Conservation (phyloP, 2,888 invertebrate species). For the Lacanobia oleracea region DNA sequence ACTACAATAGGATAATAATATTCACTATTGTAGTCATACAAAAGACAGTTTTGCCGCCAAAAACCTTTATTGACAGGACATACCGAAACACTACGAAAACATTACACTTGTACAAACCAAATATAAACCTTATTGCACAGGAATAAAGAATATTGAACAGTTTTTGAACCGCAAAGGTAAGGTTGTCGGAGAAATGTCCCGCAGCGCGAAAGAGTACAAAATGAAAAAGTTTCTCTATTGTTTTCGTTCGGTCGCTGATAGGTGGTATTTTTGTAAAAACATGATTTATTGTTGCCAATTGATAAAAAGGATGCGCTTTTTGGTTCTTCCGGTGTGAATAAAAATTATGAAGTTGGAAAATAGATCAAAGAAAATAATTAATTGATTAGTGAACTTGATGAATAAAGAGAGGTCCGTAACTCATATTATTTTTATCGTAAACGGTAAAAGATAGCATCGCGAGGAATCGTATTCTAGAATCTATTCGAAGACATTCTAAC, state of each 20-base stretch:
- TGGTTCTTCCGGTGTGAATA: conserved; percentile 73
- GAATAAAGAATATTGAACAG: not conserved
- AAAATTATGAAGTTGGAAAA: not conserved
- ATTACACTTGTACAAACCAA: not conserved
- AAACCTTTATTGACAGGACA: conserved; percentile 72
- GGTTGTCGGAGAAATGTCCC: conserved; percentile 49
- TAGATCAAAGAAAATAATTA: conserved; percentile 2
- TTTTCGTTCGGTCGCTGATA: conserved; percentile 75
- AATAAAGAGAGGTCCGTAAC: not conserved
- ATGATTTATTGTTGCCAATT: conserved; percentile 76
- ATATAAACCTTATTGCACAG: not conserved
- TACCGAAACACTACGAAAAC: conserved; percentile 42
- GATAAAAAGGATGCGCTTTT: conserved; percentile 52
- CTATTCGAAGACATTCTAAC: no score
- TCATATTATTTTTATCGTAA: not conserved
- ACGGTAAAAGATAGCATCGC: not conserved
- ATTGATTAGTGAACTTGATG: not conserved
- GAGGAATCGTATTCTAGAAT: no score
- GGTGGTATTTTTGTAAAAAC: conserved; percentile 70
- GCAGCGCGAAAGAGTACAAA: conserved; percentile 75
- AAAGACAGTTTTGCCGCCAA: conserved; percentile 75
- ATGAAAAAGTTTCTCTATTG: conserved; percentile 68
- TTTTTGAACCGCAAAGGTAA: not conserved
- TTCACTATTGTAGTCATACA: conserved; percentile 70
- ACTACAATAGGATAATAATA: conserved; percentile 72